Conservation (phyloP, 2,888 invertebrate species). For the Sphaerophoria rueppellii region DNA sequence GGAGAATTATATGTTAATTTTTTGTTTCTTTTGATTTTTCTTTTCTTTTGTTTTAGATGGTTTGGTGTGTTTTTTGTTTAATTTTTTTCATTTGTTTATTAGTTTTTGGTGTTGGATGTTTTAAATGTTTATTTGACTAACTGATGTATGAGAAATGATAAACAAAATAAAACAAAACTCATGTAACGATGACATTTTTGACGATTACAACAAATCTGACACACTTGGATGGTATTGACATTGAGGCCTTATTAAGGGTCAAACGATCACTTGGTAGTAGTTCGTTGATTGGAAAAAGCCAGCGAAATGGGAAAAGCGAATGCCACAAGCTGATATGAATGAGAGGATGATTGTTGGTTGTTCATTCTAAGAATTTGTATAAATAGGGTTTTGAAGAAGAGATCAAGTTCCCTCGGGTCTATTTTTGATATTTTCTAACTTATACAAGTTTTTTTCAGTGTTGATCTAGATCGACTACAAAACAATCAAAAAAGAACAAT, state of each 20-base stretch:
- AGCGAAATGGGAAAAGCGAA: background rate
- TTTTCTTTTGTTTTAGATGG: constrained; percentile 15
- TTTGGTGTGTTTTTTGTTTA: constrained; percentile 22
- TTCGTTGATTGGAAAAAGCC: background rate
- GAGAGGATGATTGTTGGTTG: background rate
- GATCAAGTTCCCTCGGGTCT: too few relatives aligned
- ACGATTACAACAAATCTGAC: constrained; percentile 23
- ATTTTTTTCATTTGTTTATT: constrained; percentile 41
- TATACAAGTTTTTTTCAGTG: too few relatives aligned
- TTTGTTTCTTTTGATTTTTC: constrained; percentile 41
- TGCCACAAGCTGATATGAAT: constrained; percentile 4
- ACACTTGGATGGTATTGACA: background rate
- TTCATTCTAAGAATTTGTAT: too few relatives aligned
- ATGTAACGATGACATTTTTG: constrained; percentile 48
- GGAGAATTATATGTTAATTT: constrained; percentile 70
- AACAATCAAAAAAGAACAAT: too few relatives aligned
- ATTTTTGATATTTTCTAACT: too few relatives aligned
- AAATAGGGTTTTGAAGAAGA: background rate
- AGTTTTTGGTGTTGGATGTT: constrained; percentile 59
- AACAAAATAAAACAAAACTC: background rate
- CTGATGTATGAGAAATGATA: constrained; percentile 38
- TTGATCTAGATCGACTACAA: too few relatives aligned
- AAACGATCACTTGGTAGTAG: background rate
- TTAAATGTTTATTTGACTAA: constrained; percentile 2
- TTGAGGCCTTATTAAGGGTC: background rate